These are phyloP conservation scores for Drosophila longiperda DNA, from an alignment of 2,888 invertebrate species.

Conservation along the genomic window DNA sequence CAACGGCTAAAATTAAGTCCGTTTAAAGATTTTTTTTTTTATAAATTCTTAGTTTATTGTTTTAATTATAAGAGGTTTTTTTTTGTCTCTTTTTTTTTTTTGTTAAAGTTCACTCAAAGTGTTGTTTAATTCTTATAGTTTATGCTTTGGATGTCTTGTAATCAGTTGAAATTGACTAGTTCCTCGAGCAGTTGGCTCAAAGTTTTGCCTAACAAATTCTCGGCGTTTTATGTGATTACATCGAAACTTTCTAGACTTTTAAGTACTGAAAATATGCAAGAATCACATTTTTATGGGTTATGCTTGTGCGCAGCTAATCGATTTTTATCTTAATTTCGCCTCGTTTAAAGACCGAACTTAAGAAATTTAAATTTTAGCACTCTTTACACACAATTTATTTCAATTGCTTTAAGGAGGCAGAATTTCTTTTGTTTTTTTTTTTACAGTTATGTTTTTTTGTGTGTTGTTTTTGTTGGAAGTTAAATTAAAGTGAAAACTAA, in stretches of 20 bases:
- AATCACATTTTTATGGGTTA: constrained; percentile 19
- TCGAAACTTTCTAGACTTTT: constrained; percentile 33
- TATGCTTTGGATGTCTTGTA: neutral
- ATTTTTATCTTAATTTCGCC: constrained; percentile 22
- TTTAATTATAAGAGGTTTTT: constrained; percentile 3
- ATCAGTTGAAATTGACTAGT: constrained; percentile 18
- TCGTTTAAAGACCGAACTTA: constrained; percentile 18
- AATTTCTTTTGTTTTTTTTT: neutral
- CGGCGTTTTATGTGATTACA: constrained; percentile 16
- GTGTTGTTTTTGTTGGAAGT: neutral
- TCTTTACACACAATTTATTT: neutral
- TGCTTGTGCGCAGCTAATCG: constrained; percentile 32
- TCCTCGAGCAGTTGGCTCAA: constrained; percentile 6
- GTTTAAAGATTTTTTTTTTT: neutral
- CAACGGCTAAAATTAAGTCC: neutral
- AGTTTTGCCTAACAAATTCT: constrained; percentile 23
- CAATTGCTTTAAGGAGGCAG: neutral
- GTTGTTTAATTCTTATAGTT: neutral
- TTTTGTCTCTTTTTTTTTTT: neutral
- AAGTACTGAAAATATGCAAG: constrained; percentile 5
- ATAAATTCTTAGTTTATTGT: neutral
- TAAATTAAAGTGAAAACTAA: neutral
- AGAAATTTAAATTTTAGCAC: constrained; percentile 1
- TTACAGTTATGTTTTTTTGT: neutral
- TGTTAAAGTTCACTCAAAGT: constrained; percentile 9